Evolutionary conservation across 2,888 invertebrate genomes (phyloP), one percentile per base, ranked within the genome.

Genomic region (Bembecia ichneumoniformis): DNA sequence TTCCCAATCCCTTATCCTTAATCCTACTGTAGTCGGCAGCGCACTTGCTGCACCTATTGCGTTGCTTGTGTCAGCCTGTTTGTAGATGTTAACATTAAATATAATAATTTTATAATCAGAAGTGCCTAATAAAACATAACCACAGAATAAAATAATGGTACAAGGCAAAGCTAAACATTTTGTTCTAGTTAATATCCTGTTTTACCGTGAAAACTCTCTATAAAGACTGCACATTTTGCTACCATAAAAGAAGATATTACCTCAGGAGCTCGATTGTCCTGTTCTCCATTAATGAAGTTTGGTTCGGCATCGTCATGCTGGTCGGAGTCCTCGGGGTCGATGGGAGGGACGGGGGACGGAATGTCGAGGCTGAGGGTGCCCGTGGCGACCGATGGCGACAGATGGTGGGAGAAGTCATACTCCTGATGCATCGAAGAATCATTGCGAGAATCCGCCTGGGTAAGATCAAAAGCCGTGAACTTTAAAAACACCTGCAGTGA

Each of bases 341-440:
- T 63, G 1, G 82, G 77, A 0, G 87, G 83, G 3, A 87, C 87
- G 0, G 88, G 88, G 0, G 88, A 87, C 0, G 87, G 82, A 52
- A 82, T 80, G 55, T 82, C 87, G 34, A 83, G 61, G 59, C 80
- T 86, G 47, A 79, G 70, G 1, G 74, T 68, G 0, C 83, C 83
- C 13, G 81, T 75, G 1, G 65, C 78, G 7, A 79, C 82, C 3
- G 82, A 84, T 1, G 83, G 87, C 0, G 87, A 83, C 40, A 87
- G 71, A 48, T 87, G 82, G 51, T 86, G 84, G 3, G 87, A 87
- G 71, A 88, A 87, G 57, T 87, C 87, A 55, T 86, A 83, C 51
- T 84, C 76, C 57, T 88, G 89, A 2, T 89, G 89, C 71, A 87
- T 82, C 43, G 89, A 89, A 5, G 90, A 90, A 63, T 91, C 91